Percentiles rank a stretch among this genome's conserved stretches.
Evolutionary conservation across 2,797 vertebrate species (phyloP).

Genomic region (Caiman crocodilus): DNA sequence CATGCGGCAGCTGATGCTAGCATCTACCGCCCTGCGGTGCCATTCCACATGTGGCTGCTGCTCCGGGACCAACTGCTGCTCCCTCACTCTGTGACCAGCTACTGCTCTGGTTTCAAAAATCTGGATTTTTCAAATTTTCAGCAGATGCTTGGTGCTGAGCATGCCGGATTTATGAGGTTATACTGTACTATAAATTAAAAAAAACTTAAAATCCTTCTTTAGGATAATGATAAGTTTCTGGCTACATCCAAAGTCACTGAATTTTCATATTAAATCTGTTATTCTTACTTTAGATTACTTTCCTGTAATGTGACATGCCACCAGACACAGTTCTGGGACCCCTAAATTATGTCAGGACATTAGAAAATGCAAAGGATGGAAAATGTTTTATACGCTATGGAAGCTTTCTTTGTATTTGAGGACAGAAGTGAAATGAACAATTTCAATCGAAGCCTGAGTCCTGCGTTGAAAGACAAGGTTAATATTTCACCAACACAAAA

Average conservation of each 20-base stretch:
- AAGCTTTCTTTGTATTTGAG: no score
- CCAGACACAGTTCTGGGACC: background rate
- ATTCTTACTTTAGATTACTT: background rate
- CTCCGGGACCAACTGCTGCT: no score
- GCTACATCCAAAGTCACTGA: background rate
- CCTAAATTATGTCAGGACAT: background rate
- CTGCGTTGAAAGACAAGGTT: slow-evolving; percentile 41
- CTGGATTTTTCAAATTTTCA: no score
- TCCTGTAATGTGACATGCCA: background rate
- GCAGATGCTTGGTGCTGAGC: no score
- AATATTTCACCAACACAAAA: slow-evolving; percentile 55
- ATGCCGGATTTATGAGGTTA: no score
- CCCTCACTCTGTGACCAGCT: no score
- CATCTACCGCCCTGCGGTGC: no score
- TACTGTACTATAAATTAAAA: no score
- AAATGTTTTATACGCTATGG: background rate
- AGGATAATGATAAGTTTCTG: background rate
- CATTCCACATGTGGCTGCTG: no score
- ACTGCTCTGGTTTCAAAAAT: no score
- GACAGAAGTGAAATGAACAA: background rate
- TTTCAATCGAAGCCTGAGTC: background rate
- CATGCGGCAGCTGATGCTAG: no score
- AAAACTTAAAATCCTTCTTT: background rate
- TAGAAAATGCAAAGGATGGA: background rate
- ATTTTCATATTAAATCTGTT: fast-evolving